Evolutionary conservation across 2,797 vertebrate genomes (phyloP).

Genomic region (Orientallactaga sibirica): DNA sequence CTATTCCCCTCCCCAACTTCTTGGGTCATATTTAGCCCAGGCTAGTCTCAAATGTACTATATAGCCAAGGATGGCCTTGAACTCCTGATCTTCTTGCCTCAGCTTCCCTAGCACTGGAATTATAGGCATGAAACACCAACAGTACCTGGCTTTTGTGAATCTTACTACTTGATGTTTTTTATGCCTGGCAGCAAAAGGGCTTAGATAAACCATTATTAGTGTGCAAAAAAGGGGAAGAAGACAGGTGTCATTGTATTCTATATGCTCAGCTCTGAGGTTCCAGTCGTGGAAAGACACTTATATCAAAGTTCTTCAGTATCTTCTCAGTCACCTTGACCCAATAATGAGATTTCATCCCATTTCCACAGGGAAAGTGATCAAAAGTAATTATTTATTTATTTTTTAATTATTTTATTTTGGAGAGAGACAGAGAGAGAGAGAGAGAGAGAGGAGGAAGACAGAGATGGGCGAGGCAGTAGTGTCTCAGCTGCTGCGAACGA

Average conservation of each 20-base stretch:
- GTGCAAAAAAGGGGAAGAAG: neutral
- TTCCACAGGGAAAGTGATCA: neutral
- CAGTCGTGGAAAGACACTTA: neutral
- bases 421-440: too few species aligned
- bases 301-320: neutral
- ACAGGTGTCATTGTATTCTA: neutral
- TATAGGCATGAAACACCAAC: neutral
- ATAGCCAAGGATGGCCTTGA: neutral
- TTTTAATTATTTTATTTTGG: too few species aligned
- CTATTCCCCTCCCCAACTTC: too few species aligned
- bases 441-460: too few species aligned
- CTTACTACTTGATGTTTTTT: constrained; percentile 16
- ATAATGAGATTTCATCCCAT: constrained; percentile 6
- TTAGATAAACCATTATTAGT: neutral
- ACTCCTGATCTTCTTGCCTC: neutral
- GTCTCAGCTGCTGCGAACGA: too few species aligned
- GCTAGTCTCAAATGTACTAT: neutral
- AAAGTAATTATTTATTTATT: neutral
- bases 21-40: too few species aligned
- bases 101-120: neutral
- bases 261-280: neutral
- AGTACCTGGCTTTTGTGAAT: neutral
- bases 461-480: too few species aligned
- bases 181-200: neutral
- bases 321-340: neutral